Evolutionary conservation across 2,888 invertebrate genomes (phyloP).

Genomic region (Apamea epomidion): DNA sequence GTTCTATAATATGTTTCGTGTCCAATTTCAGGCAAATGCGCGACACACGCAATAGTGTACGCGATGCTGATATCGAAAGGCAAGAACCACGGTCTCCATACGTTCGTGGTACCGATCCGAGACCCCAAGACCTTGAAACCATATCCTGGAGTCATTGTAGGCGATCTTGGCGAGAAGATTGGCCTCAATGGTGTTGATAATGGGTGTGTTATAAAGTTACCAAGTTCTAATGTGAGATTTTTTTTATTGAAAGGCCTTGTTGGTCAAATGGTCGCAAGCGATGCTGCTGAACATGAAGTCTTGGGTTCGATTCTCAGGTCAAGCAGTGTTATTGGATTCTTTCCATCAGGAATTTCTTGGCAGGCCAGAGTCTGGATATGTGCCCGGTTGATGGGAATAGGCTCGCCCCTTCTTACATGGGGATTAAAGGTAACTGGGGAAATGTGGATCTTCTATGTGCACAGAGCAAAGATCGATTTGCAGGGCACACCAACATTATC

Average conservation of each 20-base stretch:
- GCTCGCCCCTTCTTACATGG: not conserved
- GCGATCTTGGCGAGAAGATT: constrained; percentile 98
- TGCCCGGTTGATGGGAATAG: not conserved
- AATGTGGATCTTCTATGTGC: not conserved
- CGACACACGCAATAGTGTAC: constrained; percentile 96
- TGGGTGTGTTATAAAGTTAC: constrained; percentile 90
- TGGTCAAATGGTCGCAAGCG: not conserved
- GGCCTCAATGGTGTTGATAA: constrained; percentile 98
- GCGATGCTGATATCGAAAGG: constrained; percentile 96
- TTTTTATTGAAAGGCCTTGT: not conserved
- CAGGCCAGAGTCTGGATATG: not conserved
- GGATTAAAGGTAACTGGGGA: not conserved
- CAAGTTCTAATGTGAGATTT: not conserved
- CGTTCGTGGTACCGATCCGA: constrained; percentile 96
- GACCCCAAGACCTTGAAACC: constrained; percentile 93
- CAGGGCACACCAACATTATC: no score
- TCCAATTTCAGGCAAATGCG: constrained; percentile 91
- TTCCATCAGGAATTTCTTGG: not conserved
- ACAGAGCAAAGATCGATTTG: no score
- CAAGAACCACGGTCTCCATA: constrained; percentile 95
- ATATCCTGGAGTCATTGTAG: constrained; percentile 95
- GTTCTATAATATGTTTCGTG: not conserved
- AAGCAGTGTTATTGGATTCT: not conserved
- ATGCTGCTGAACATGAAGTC: not conserved
- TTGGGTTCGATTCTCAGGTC: not conserved